A percentile compares a stretch with the other conserved stretches of the same genome.
Conservation (phyloP, 2,888 invertebrate species). For the Xestia sexstrigata region DNA sequence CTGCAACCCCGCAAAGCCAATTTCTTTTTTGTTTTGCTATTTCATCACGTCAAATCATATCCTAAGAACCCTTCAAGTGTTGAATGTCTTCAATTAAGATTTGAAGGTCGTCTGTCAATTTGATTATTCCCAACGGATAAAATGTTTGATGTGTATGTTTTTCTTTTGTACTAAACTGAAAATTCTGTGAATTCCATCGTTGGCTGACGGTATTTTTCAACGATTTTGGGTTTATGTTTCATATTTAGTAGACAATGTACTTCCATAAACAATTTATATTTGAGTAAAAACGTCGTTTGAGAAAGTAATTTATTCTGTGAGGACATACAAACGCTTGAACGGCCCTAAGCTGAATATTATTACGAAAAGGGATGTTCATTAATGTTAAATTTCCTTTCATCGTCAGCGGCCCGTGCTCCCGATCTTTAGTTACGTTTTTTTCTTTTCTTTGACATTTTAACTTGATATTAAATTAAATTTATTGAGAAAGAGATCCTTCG, state of each 20-base stretch:
- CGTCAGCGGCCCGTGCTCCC: conserved; percentile 66
- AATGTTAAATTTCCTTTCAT: conserved; percentile 73
- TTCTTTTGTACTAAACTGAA: conserved; percentile 1
- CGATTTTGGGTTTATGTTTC: neutral
- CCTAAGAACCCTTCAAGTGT: conserved; percentile 30
- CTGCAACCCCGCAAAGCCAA: conserved; percentile 69
- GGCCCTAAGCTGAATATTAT: conserved; percentile 63
- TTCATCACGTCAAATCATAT: conserved; percentile 61
- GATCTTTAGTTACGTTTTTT: conserved; percentile 60
- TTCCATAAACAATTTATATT: conserved; percentile 26
- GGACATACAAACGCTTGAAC: conserved; percentile 59
- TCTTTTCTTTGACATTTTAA: conserved; percentile 70
- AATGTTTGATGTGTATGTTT: conserved; percentile 3
- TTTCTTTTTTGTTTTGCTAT: conserved; percentile 72
- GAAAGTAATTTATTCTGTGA: conserved; percentile 66
- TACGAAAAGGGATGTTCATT: conserved; percentile 71
- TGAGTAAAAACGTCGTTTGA: conserved; percentile 38
- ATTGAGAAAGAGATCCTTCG: conserved; percentile 47
- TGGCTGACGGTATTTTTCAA: neutral
- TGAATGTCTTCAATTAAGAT: conserved; percentile 51
- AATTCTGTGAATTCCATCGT: neutral
- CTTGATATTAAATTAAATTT: conserved; percentile 64
- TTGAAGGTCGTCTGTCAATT: conserved; percentile 56
- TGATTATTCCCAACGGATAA: conserved; percentile 34
- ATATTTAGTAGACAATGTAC: neutral